Conservation (phyloP, 2,113 vertebrate species). For the Gopherus flavomarginatus region DNA sequence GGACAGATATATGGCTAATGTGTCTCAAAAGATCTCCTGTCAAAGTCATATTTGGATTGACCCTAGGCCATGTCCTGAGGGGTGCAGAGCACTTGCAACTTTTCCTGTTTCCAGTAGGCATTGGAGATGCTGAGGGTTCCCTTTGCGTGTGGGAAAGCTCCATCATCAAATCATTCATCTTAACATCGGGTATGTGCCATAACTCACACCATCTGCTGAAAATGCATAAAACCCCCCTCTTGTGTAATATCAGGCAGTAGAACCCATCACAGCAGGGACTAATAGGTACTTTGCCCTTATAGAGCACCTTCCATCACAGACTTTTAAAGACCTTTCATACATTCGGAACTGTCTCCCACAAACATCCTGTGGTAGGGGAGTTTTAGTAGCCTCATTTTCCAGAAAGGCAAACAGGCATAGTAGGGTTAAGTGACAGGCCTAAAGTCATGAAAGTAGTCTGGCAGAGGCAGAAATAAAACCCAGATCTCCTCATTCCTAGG, state of each 20-base stretch:
- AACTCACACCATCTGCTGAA: background rate
- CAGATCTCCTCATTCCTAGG: background rate
- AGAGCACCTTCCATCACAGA: background rate
- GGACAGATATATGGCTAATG: background rate
- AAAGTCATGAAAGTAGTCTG: background rate
- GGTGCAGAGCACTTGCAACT: background rate
- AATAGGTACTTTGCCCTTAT: background rate
- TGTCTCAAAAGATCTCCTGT: conserved; percentile 3
- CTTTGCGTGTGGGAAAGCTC: background rate
- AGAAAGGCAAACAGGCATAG: background rate
- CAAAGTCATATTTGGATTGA: background rate
- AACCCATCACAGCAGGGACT: background rate
- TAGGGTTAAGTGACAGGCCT: background rate
- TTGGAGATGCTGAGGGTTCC: background rate
- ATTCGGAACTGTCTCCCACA: background rate
- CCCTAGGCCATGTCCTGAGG: background rate
- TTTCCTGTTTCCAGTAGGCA: background rate
- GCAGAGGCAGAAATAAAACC: background rate
- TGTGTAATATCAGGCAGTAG: background rate
- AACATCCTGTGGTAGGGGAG: background rate
- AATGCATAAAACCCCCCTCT: background rate
- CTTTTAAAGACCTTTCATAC: background rate
- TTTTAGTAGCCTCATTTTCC: background rate
- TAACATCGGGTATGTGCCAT: background rate
- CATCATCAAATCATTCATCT: background rate